These are phyloP conservation scores for Pseudochirops cupreus DNA, from an alignment of 2,797 vertebrate species.

Conservation along the genomic window DNA sequence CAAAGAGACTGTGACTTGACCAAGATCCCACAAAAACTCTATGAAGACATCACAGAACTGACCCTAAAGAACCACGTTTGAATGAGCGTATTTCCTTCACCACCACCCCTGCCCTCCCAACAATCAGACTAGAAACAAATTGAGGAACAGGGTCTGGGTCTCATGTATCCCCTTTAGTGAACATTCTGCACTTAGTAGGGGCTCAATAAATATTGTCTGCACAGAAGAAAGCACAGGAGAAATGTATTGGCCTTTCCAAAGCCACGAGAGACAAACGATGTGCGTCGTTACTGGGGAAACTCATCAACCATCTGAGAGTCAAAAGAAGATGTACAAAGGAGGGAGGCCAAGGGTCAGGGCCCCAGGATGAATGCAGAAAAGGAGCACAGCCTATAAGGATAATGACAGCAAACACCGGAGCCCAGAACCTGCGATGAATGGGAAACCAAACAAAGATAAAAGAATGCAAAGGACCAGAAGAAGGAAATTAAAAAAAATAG, in stretches of 20 bases:
- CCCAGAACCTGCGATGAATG: background rate
- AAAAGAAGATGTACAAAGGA: background rate
- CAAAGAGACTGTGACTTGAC: background rate
- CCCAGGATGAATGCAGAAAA: background rate
- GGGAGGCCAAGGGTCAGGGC: background rate
- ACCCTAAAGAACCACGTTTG: background rate
- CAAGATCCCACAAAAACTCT: background rate
- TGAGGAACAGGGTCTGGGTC: background rate
- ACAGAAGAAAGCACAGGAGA: background rate
- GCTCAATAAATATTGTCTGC: background rate
- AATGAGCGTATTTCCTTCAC: background rate
- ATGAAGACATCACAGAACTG: background rate
- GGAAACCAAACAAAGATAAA: background rate
- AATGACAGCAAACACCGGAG: background rate
- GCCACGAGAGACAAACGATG: background rate
- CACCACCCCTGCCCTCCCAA: too few relatives aligned
- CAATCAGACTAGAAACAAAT: background rate
- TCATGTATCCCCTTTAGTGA: background rate
- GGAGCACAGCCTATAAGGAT: background rate
- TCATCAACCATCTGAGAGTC: background rate
- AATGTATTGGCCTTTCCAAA: background rate
- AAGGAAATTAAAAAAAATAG: background rate
- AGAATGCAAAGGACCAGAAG: background rate
- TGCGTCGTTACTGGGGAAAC: background rate
- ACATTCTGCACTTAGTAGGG: background rate